phyloP scores from a whole-genome alignment of 2,888 invertebrate species.

The Ornithoptera alexandrae region DNA sequence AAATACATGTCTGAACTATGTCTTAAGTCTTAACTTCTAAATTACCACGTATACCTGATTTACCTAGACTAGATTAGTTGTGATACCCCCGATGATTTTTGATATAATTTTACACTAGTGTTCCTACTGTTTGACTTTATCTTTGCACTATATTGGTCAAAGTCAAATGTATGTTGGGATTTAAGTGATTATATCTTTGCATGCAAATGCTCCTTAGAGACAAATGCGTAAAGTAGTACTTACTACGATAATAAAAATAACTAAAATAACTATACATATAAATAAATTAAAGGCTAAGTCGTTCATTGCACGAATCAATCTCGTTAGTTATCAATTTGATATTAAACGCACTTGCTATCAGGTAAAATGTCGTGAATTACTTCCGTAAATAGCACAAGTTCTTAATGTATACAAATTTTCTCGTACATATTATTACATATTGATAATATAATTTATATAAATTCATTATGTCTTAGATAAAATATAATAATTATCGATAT shows the following conservation, averaged over 20 bases:
- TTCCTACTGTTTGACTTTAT: constrained; percentile 22
- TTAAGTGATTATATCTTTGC: constrained; percentile 12
- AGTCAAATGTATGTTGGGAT: constrained; percentile 9
- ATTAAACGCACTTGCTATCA: too few relatives aligned
- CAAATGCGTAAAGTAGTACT: constrained; percentile 19
- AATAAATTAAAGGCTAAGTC: not conserved
- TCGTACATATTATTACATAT: too few relatives aligned
- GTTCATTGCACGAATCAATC: constrained; percentile 8
- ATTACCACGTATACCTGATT: constrained; percentile 59
- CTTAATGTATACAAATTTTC: too few relatives aligned
- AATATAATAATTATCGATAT: too few relatives aligned
- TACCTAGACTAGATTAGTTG: constrained; percentile 53
- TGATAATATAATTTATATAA: too few relatives aligned
- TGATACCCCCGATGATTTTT: constrained; percentile 48
- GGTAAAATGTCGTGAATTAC: too few relatives aligned
- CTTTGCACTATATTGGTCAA: constrained; percentile 8
- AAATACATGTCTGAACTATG: constrained; percentile 84
- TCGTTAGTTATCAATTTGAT: too few relatives aligned
- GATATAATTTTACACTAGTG: constrained; percentile 41
- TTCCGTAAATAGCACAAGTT: too few relatives aligned
- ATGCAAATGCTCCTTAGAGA: constrained; percentile 2
- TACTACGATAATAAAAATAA: not conserved
- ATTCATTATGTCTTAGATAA: too few relatives aligned
- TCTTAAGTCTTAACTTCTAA: constrained; percentile 45
- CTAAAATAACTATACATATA: constrained; percentile 4